A percentile compares a stretch with the other conserved stretches of the same genome.
phyloP scores from a whole-genome alignment of 2,113 vertebrate genomes.

The Misgurnus mizolepis region DNA sequence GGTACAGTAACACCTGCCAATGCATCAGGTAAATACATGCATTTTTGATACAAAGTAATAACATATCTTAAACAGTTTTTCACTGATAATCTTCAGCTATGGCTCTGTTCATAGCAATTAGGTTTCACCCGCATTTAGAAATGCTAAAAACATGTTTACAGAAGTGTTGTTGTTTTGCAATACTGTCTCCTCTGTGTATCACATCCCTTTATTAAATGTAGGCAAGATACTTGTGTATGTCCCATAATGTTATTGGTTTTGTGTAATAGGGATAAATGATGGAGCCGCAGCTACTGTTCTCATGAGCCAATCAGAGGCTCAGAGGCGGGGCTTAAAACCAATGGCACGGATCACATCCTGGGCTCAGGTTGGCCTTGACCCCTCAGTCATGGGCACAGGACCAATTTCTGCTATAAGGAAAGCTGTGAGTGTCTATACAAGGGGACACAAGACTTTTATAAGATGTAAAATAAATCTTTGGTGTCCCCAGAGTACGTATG shows the following conservation, averaged over 20 bases:
- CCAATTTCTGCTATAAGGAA: constrained; percentile 90
- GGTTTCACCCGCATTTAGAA: not conserved
- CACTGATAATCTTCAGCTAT: too few species aligned
- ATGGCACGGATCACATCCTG: constrained; percentile 85
- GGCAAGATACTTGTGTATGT: too few species aligned
- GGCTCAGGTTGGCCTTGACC: constrained; percentile 91
- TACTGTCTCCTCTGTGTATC: too few species aligned
- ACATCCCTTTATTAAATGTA: too few species aligned
- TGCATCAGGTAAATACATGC: constrained; percentile 82
- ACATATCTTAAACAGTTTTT: not conserved
- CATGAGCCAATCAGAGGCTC: constrained; percentile 90
- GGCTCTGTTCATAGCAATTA: not conserved
- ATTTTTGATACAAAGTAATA: not conserved
- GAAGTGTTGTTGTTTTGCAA: not conserved
- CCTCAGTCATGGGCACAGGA: constrained; percentile 90
- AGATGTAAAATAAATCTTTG: too few species aligned
- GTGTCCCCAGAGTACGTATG: too few species aligned
- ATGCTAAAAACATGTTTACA: not conserved
- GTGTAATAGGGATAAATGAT: constrained; percentile 85
- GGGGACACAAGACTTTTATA: too few species aligned
- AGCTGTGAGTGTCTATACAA: constrained; percentile 80
- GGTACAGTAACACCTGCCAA: constrained; percentile 93
- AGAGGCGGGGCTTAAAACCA: constrained; percentile 77
- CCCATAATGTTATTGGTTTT: not conserved
- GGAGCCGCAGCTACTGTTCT: constrained; percentile 92